Evolutionary conservation across 2,888 invertebrate species (phyloP), one percentile per base, ranked within the genome.

Genomic region (Amaurobius ferox): DNA sequence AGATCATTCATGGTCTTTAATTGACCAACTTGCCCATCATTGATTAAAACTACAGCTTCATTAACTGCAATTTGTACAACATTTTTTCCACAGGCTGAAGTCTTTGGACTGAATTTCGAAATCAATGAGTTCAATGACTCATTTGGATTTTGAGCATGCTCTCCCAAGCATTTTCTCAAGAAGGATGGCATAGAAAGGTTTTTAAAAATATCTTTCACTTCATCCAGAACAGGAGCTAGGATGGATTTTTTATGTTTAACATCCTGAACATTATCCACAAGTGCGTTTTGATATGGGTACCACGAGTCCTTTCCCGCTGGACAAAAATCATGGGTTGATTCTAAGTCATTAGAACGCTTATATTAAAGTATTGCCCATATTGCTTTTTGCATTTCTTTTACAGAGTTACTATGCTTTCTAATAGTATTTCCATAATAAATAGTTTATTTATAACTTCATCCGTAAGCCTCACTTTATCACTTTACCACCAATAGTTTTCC

Each of bases 101-200:
- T 70, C 44, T 78, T 78, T 28, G 68, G 68, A 61, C 78, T 67
- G 0, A 48, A 11, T 32, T 77, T 67, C 77, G 67, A 44, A 30
- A 77, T 48, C 0, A 32, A 1, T 0, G 35, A 35, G 29, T 78
- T 78, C 2, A 78, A 32, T 13, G 78, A 78, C 30, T 78, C 68
- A 19, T 78, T 68, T 13, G 67, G 16, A 35, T 78, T 78, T 35
- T 78, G 68, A 1, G 68, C 61, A n/a, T 68, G 9, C 5, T 32
- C 68, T 26, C 78, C 78, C 3, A 77, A 62, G 26, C 67, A 77
- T 26, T 32, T 44, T 66, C 26, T 77, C 0, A 67, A 7, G 5
- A 77, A 30, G 0, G n/a, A 0, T 0, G 23, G 67, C 5, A n/a
- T 23, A 0, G 32, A 23, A 0, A 77, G 67, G 1, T 67, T 26